Percentiles rank a stretch among this genome's conserved stretches.
Conservation (phyloP, 64 coral and sea anemone genomes). For the Orbicella faveolata region DNA sequence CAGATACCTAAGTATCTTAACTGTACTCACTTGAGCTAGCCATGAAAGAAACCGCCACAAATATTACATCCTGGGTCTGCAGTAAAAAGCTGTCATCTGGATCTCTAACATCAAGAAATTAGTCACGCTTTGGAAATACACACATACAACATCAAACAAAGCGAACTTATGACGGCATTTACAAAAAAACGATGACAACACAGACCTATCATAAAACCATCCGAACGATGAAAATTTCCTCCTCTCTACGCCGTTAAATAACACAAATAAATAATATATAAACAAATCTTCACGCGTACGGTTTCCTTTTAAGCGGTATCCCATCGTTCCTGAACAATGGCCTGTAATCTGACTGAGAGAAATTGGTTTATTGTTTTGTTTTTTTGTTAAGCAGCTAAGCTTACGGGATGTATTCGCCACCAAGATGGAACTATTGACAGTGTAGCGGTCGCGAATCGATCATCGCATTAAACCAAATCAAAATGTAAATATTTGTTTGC, state of each 20-base stretch:
- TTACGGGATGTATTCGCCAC: background rate
- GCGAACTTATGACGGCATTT: background rate
- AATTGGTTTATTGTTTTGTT: background rate
- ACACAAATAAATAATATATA: slow-evolving; percentile 21
- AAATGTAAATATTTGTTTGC: background rate
- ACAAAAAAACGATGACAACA: background rate
- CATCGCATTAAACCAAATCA: background rate
- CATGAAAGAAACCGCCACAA: background rate
- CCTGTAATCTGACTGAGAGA: background rate
- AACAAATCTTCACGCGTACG: background rate
- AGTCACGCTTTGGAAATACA: background rate
- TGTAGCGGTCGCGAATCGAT: background rate
- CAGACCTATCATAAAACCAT: background rate
- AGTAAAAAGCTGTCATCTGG: background rate
- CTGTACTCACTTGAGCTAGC: background rate
- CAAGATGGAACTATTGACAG: background rate
- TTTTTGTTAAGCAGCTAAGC: background rate
- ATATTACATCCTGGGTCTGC: background rate
- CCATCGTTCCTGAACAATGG: background rate
- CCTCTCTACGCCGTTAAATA: background rate
- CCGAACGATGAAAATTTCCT: background rate
- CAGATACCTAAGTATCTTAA: background rate
- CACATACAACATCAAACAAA: background rate
- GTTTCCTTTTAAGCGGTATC: background rate
- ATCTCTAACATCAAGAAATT: background rate